These are phyloP conservation scores for Cryptotermes secundus DNA, from an alignment of 1,140 invertebrate species.

Conservation along the genomic window DNA sequence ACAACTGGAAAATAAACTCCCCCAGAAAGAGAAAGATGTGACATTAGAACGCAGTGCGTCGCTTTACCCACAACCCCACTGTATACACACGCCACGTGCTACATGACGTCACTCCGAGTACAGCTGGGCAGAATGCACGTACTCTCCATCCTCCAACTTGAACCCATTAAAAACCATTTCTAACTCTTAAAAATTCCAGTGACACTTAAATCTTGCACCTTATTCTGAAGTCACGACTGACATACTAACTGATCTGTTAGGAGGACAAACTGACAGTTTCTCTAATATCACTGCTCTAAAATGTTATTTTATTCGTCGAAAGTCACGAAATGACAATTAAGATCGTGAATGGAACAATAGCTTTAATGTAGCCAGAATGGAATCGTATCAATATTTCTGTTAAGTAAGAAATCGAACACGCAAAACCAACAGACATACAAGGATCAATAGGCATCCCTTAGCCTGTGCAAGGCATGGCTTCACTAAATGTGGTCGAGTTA, in stretches of 20 bases:
- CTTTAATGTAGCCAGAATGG: too few relatives aligned
- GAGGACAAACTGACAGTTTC: not conserved
- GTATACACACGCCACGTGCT: not conserved
- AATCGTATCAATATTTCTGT: too few relatives aligned
- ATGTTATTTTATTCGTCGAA: too few relatives aligned
- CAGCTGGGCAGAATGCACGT: not conserved
- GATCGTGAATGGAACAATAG: too few relatives aligned
- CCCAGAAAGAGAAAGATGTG: not conserved
- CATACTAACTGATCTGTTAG: not conserved
- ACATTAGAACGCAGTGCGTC: not conserved
- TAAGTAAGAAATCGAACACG: too few relatives aligned
- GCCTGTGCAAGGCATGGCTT: too few relatives aligned
- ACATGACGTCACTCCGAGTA: not conserved
- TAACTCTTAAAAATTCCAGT: not conserved
- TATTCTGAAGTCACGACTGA: not conserved
- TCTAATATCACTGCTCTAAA: too few relatives aligned
- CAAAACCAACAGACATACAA: too few relatives aligned
- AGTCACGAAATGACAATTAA: too few relatives aligned
- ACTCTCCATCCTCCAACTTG: not conserved
- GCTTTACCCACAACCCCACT: not conserved
- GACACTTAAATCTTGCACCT: constrained; percentile 13
- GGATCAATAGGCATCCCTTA: too few relatives aligned
- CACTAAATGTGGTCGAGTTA: too few relatives aligned
- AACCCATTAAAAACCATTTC: not conserved
- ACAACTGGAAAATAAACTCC: too few relatives aligned